Evolutionary conservation across 2,888 invertebrate species (phyloP).

Genomic region (Andrena fulva): DNA sequence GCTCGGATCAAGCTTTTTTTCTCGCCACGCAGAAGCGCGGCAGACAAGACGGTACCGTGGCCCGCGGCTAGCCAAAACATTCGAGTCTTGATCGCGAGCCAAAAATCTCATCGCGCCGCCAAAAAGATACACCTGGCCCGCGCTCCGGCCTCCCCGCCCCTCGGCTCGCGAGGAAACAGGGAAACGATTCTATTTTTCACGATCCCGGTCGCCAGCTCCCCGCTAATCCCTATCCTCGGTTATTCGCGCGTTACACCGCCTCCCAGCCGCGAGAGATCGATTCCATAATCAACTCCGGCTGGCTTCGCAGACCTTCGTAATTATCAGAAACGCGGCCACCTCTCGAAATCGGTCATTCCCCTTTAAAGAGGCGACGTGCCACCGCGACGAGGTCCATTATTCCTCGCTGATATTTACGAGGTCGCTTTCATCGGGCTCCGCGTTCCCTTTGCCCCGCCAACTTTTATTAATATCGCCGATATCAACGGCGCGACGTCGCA

Average conservation of each 20-base stretch:
- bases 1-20: constrained; percentile 58
- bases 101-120: constrained; percentile 77
- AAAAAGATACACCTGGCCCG: constrained; percentile 81
- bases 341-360: constrained; percentile 6
- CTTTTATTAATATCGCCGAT: constrained; percentile 45
- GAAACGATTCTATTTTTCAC: constrained; percentile 56
- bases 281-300: constrained; percentile 1
- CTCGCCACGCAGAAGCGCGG: constrained; percentile 61
- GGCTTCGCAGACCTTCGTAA: constrained; percentile 6
- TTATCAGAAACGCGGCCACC: constrained; percentile 24
- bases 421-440: constrained; percentile 2
- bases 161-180: constrained; percentile 14
- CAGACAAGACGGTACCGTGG: constrained; percentile 74
- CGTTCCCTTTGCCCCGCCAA: background rate
- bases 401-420: constrained; percentile 31
- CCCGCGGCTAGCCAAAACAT: constrained; percentile 80
- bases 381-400: constrained; percentile 15
- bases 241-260: background rate
- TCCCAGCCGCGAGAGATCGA: background rate
- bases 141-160: background rate
- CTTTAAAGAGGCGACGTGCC: background rate
- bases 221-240: background rate
- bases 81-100: constrained; percentile 78
- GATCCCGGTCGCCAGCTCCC: constrained; percentile 22
- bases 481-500: background rate